Evolutionary conservation across 2,888 invertebrate genomes (phyloP).

Genomic region (Toxonevra muliebris): DNA sequence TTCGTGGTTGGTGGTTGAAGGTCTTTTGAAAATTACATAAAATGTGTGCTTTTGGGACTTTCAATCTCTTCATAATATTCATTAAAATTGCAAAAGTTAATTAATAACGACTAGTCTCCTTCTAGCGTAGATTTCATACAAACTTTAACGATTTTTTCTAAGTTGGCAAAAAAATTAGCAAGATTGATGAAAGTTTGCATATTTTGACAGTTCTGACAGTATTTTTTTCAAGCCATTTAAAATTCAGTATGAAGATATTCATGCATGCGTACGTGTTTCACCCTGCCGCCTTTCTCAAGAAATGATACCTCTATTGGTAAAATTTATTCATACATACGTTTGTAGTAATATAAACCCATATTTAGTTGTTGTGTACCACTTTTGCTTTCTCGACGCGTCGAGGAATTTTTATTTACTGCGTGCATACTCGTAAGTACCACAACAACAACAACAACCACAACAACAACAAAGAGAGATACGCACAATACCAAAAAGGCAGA

Average conservation of each 20-base stretch:
- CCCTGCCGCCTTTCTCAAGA: too few relatives aligned
- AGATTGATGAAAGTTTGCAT: neutral
- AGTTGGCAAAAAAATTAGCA: too few relatives aligned
- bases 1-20: too few relatives aligned
- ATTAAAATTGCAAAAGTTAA: too few relatives aligned
- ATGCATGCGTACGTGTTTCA: neutral
- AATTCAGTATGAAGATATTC: neutral
- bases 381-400: slow-evolving; percentile 33
- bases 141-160: too few relatives aligned
- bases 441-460: slow-evolving; percentile 7
- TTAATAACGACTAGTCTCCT: too few relatives aligned
- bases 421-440: slow-evolving; percentile 7
- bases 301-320: too few relatives aligned
- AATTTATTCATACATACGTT: too few relatives aligned
- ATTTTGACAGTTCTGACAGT: neutral
- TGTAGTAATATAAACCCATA: slow-evolving; percentile 16
- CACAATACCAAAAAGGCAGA: neutral
- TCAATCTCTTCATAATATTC: too few relatives aligned
- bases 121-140: too few relatives aligned
- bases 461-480: neutral
- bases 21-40: too few relatives aligned
- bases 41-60: too few relatives aligned
- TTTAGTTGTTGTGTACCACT: slow-evolving; percentile 26
- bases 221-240: neutral
- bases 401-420: slow-evolving; percentile 35